phyloP scores from a whole-genome alignment of 2,888 invertebrate species.

The Emmelina monodactyla region DNA sequence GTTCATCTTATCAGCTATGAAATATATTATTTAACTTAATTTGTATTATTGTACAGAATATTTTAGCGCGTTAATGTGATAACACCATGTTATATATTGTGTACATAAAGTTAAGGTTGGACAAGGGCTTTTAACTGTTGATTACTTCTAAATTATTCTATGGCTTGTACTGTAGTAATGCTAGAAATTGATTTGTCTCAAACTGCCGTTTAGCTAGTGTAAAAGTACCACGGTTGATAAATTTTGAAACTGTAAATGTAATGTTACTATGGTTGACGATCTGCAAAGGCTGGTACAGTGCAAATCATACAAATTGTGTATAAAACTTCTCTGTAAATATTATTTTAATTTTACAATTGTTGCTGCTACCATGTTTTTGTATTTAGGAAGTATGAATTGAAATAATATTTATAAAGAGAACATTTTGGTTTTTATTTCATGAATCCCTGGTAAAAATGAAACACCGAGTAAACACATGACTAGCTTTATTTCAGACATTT shows the following conservation, averaged over 20 bases:
- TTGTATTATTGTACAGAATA: no score
- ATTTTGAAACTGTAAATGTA: no score
- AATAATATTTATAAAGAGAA: slow-evolving; percentile 62
- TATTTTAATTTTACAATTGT: slow-evolving; percentile 42
- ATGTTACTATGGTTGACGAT: no score
- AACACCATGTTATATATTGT: no score
- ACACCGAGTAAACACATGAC: slow-evolving; percentile 53
- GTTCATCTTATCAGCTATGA: no score
- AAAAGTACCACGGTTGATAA: no score
- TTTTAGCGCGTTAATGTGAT: no score
- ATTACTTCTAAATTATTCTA: slow-evolving; percentile 11
- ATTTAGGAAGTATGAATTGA: slow-evolving; percentile 40
- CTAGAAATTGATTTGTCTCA: background rate
- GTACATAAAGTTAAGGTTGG: no score
- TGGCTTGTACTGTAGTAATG: slow-evolving; percentile 24
- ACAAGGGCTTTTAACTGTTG: no score
- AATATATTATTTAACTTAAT: no score
- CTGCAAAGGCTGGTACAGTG: slow-evolving; percentile 16
- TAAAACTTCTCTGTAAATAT: slow-evolving; percentile 54
- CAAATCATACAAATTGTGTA: slow-evolving; percentile 23
- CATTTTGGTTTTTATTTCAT: slow-evolving; percentile 26
- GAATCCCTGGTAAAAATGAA: slow-evolving; percentile 24
- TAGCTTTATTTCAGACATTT: slow-evolving; percentile 58
- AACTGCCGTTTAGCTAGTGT: no score
- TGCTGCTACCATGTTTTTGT: slow-evolving; percentile 22